phyloP scores from a whole-genome alignment of 2,113 vertebrate species.

The Pelvicachromis taeniatus region DNA sequence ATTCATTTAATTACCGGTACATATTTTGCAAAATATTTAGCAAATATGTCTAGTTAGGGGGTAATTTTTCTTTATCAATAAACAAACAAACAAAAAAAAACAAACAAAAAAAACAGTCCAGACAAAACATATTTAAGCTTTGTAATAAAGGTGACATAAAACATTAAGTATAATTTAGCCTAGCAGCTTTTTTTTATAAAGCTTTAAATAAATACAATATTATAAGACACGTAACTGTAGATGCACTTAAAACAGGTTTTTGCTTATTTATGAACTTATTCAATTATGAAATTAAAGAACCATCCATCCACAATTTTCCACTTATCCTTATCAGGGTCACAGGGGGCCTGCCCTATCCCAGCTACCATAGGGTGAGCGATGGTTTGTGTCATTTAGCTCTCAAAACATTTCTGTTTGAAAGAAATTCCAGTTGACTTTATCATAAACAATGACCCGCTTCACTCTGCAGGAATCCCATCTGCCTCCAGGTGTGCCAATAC shows the following conservation, averaged over 20 bases:
- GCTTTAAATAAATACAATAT: neutral
- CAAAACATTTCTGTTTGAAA: neutral
- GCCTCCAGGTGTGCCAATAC: neutral
- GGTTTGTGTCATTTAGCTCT: neutral
- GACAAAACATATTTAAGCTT: neutral
- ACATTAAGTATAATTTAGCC: neutral
- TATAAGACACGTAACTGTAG: neutral
- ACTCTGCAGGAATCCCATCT: neutral
- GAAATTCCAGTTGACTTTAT: neutral
- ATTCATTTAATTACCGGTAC: neutral
- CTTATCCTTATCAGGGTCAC: neutral
- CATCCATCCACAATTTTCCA: neutral
- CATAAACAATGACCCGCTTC: neutral
- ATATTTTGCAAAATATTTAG: neutral
- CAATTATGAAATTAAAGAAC: neutral
- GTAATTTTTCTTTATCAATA: too few relatives aligned
- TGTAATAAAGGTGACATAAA: neutral
- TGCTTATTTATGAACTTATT: neutral
- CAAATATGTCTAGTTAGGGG: neutral
- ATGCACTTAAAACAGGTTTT: neutral
- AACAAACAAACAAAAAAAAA: accelerated
- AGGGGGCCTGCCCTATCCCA: too few relatives aligned
- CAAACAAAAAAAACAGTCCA: neutral
- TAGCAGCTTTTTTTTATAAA: accelerated
- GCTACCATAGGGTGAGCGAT: neutral